Conservation (phyloP, 1,140 invertebrate genomes). For the Anthonomus grandis region DNA sequence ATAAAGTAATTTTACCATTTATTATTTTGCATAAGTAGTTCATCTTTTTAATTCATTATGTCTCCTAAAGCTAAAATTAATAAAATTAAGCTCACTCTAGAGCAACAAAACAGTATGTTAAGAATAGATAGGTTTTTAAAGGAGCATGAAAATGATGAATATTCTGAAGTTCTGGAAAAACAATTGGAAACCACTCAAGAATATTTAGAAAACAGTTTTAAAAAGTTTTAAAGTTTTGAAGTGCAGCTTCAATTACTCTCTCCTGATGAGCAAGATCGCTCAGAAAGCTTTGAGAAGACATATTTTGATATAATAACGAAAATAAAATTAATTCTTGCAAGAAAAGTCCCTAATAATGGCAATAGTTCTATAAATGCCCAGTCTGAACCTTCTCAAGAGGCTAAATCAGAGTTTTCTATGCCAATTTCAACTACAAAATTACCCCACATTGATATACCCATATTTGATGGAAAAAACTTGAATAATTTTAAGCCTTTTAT, state of each 20-base stretch:
- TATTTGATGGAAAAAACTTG: slow-evolving; percentile 8
- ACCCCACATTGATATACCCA: slow-evolving; percentile 6
- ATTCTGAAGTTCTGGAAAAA: background rate
- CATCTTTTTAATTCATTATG: too few species aligned
- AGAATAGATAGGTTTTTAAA: background rate
- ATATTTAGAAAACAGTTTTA: background rate
- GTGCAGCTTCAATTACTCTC: background rate
- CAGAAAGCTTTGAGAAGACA: background rate
- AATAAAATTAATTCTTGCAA: background rate
- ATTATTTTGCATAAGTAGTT: too few species aligned
- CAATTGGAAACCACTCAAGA: background rate
- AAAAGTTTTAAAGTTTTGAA: background rate
- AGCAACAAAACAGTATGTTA: background rate
- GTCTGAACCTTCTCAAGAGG: too few species aligned
- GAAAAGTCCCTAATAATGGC: background rate
- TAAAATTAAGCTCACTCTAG: background rate
- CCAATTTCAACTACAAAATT: background rate
- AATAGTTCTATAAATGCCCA: too few species aligned
- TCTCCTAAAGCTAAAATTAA: background rate
- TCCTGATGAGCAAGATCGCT: background rate
- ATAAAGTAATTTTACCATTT: too few species aligned
- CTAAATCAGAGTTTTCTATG: background rate
- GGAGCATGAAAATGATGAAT: background rate
- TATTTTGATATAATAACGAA: background rate
- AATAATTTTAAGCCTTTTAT: slow-evolving; percentile 2